Percentiles rank a stretch among this genome's conserved stretches.
These are phyloP conservation scores for Chondrosia reniformis DNA, from an alignment of 37 sponge, comb jelly and placozoan genomes.

Conservation along the genomic window DNA sequence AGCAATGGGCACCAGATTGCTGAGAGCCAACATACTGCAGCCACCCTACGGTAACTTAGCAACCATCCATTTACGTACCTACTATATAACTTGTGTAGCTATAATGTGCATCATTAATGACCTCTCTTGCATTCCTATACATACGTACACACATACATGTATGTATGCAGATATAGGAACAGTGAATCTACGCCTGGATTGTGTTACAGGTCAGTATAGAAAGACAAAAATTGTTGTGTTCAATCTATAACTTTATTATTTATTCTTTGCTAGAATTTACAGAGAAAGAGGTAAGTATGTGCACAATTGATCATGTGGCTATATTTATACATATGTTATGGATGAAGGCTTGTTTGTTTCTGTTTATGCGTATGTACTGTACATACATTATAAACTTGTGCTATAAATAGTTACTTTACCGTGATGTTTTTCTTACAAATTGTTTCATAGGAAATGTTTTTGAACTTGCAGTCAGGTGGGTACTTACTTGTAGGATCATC, in stretches of 20 bases:
- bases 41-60: conserved; percentile 89
- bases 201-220: conserved; percentile 68
- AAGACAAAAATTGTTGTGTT: not conserved
- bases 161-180: conserved; percentile 63
- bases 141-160: not conserved
- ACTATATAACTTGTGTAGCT: no score
- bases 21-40: conserved; percentile 92
- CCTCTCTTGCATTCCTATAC: not conserved
- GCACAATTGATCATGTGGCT: not conserved
- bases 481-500: not conserved
- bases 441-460: conserved; percentile 74
- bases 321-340: not conserved
- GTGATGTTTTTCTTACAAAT: no score
- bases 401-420: no score
- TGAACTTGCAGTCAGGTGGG: conserved; percentile 67
- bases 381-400: no score
- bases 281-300: conserved; percentile 65
- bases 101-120: not conserved
- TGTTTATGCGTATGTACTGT: no score
- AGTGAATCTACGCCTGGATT: conserved; percentile 76
- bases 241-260: not conserved
- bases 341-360: not conserved
- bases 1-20: conserved; percentile 68
- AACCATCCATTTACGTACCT: no score
- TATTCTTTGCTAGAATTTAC: conserved; percentile 56